phyloP scores from a whole-genome alignment of 2,797 vertebrate species.

The Myotis planiceps region DNA sequence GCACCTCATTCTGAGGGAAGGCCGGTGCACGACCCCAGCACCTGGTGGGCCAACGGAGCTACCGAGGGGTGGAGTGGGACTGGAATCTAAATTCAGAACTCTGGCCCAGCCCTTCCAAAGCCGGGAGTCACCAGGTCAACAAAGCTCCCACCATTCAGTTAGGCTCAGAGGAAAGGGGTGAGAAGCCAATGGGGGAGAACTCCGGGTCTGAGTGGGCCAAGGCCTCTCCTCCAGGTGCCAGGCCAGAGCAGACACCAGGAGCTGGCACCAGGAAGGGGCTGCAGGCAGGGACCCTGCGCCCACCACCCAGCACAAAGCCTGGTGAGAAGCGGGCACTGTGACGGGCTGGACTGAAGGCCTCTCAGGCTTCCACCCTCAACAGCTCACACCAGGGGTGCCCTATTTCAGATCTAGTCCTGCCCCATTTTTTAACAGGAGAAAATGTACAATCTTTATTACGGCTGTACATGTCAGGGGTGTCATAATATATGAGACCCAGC shows the following conservation, averaged over 20 bases:
- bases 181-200: neutral
- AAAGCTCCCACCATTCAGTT: fast-evolving
- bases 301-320: neutral
- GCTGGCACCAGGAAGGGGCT: neutral
- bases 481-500: neutral
- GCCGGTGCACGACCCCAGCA: neutral
- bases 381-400: neutral
- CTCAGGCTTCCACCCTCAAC: neutral
- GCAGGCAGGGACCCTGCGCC: neutral
- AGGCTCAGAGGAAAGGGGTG: neutral
- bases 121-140: fast-evolving
- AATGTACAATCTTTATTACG: neutral
- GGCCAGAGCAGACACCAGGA: neutral
- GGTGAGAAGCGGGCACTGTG: fast-evolving
- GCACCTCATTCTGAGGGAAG: neutral
- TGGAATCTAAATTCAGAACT: neutral
- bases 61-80: fast-evolving
- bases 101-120: neutral
- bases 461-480: neutral
- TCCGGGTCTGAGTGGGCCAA: neutral
- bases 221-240: neutral
- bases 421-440: neutral
- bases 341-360: neutral
- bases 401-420: neutral
- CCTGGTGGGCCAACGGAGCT: neutral